Evolutionary conservation across 2,888 invertebrate genomes (phyloP), one percentile per base, ranked within the genome.

Genomic region (Mesorhabditis spiculigera): DNA sequence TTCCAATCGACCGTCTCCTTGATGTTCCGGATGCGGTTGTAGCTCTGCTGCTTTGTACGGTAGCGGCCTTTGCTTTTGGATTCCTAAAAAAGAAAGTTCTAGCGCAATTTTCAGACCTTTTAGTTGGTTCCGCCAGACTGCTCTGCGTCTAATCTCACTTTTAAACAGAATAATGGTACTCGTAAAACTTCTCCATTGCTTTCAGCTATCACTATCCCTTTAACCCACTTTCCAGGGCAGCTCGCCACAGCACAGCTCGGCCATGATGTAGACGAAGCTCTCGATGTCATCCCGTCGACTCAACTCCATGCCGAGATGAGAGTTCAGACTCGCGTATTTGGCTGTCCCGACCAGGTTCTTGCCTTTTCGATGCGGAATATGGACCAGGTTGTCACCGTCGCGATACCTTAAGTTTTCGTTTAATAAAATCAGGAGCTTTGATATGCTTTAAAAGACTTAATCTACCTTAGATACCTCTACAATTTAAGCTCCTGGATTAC

Each of bases 271-370:
- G 61, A 74, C 78, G 42, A 82, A 45, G 45, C 78, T 78, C 68
- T 81, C 81, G 45, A 83, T 58, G 66, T 81, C 81, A 67, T 81
- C 81, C 4, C 82, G 65, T 5, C 80, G 68, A 43, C 74, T 70
- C 65, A 79, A 70, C 62, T 82, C 80, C 13, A 75, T 66, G 66
- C 75, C 76, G 13, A 66, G 71, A 65, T 82, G 82, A 58, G 73
- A 73, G 66, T 80, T 79, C 10, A 82, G 66, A 28, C 74, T 74
- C 44, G 79, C 78, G 71, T 83, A 82, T 68, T 83, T 80, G 41
- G 79, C 81, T 8, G 81, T 50, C 1, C 58, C 58, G 58, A 50
- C 58, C 2, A 50, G 58, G 58, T 42, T 68, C 8, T 43, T 45
- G 16, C 66, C 42, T 4, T 68, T 65, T 44, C 16, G 4, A 62